Base-by-base conservation (phyloP, 2,113 vertebrate genomes). In the Poecilia latipinna region DNA sequence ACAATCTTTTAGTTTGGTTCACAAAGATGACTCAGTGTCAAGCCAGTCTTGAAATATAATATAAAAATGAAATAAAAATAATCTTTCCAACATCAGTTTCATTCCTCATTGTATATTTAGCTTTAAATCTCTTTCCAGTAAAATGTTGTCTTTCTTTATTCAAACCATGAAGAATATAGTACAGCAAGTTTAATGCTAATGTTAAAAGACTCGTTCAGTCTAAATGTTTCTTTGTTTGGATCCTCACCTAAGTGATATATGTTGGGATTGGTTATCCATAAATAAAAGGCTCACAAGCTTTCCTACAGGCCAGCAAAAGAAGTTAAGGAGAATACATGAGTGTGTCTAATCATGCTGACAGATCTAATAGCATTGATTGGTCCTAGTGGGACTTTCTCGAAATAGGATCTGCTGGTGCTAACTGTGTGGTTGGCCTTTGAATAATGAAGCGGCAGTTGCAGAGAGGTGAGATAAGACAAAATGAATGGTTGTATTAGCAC, bases 341-440 rank as follows among this genome's bases (percentile, higher is more conserved):
- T 84, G 79, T 61, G 71, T 72, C 78, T 89, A 80, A 90, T 90
- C 78, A 66, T 75, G 64, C 65, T 78, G 86, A 84, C 65, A 77
- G 51, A 82, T 82, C 78, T 76, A 85, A 87, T 77, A 63, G 79
- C 82, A 91, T 87, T 81, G 90, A 93, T 88, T 87, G 82, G 85
- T 82, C 82, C 84, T 77, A 48, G 82, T 10, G 71, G 84, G 79
- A 74, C 39, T 74, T 72, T 65, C 66, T 78, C 10, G 70, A 80
- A 78, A 82, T 74, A 72, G 61, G 79, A 84, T 80, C 77, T 78
- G 72, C 72, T 77, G 64, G 29, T 79, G 86, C 74, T 80, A 89
- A 89, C 81, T 87, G 87, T 86, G 79, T 77, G 71, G 70, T 57
- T 65, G 80, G 83, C 77, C 90, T 89, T 90, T 89, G 83, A 89